phyloP scores from a whole-genome alignment of 2,113 vertebrate genomes.

The Phainopepla nitens region DNA sequence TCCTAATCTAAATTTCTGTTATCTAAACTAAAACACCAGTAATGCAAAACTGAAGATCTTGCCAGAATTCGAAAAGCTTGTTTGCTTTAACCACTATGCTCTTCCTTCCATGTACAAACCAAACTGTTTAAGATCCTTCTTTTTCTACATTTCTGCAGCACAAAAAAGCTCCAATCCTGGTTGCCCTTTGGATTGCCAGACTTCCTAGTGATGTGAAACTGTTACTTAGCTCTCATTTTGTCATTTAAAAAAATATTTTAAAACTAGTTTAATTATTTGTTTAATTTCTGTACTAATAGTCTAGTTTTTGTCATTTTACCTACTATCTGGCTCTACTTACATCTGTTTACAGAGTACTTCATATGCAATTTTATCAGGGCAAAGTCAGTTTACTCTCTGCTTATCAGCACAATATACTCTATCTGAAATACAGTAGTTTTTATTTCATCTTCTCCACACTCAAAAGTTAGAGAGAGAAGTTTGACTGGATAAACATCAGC shows the following conservation, averaged over 20 bases:
- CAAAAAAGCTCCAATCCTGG: background rate
- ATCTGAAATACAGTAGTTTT: background rate
- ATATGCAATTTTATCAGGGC: background rate
- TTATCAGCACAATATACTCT: background rate
- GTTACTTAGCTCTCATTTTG: background rate
- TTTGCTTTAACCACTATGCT: background rate
- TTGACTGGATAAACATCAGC: background rate
- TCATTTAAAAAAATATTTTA: background rate
- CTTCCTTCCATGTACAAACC: background rate
- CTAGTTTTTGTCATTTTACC: background rate
- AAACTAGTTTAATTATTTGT: background rate
- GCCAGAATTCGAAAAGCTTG: background rate
- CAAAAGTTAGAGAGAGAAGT: background rate
- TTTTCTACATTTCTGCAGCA: background rate
- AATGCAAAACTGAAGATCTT: background rate
- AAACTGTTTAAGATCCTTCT: background rate
- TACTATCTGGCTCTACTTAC: background rate
- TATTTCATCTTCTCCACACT: background rate
- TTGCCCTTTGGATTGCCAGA: background rate
- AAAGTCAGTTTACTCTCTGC: background rate
- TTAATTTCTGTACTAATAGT: background rate
- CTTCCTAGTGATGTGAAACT: background rate
- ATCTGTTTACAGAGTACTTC: background rate
- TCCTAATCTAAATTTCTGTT: background rate
- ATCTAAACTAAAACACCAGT: background rate